Percentiles rank a stretch among this genome's conserved stretches.
phyloP scores from a whole-genome alignment of 2,888 invertebrate genomes.

The Temnothorax rugatulus region DNA sequence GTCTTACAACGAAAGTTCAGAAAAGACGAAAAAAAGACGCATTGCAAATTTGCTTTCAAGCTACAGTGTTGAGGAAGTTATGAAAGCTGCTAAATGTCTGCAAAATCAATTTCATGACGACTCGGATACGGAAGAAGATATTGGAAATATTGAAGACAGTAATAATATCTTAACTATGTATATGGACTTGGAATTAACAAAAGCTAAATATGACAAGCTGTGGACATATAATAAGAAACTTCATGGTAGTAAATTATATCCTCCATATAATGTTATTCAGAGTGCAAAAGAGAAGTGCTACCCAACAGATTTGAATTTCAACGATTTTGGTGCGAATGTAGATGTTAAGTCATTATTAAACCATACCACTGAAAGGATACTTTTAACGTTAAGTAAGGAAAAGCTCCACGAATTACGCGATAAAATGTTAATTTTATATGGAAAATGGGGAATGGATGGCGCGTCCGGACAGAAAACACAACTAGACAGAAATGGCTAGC shows the following conservation, averaged over 20 bases:
- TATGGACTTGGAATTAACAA: slow-evolving; percentile 46
- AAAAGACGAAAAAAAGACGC: slow-evolving; percentile 14
- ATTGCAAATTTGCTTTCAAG: background rate
- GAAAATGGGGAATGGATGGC: slow-evolving; percentile 44
- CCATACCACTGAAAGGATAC: slow-evolving; percentile 5
- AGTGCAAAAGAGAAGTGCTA: slow-evolving; percentile 7
- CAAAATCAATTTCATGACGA: background rate
- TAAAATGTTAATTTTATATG: slow-evolving; percentile 28
- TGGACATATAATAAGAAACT: slow-evolving; percentile 19
- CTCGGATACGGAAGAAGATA: background rate
- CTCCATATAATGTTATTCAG: background rate
- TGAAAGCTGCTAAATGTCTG: background rate
- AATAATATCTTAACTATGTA: slow-evolving; percentile 41
- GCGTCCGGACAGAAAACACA: slow-evolving; percentile 24
- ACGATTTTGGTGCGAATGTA: background rate
- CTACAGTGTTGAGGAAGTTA: background rate
- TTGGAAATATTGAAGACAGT: background rate
- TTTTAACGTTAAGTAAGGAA: slow-evolving; percentile 51
- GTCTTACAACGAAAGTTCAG: background rate
- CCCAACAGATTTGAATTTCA: background rate
- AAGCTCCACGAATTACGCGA: slow-evolving; percentile 57
- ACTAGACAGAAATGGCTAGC: slow-evolving; percentile 35
- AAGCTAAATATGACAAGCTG: slow-evolving; percentile 28
- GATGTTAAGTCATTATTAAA: background rate
- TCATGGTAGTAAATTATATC: slow-evolving; percentile 20